These are phyloP conservation scores for Nyctibius grandis DNA, from an alignment of 2,797 vertebrate genomes.

Conservation along the genomic window DNA sequence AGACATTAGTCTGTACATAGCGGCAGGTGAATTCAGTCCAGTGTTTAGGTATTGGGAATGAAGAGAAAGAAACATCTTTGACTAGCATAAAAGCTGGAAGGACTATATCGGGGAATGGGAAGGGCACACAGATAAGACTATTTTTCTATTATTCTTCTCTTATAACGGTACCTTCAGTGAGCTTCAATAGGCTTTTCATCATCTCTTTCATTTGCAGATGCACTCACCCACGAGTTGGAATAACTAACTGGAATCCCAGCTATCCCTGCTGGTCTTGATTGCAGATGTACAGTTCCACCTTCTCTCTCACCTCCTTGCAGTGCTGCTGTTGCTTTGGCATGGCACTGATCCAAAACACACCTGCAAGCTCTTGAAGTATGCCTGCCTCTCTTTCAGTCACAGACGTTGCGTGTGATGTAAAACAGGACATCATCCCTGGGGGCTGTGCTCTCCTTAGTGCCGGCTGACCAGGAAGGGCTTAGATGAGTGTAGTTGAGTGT, in stretches of 20 bases:
- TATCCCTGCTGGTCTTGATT: background rate
- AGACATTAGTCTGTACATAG: background rate
- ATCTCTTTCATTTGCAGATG: background rate
- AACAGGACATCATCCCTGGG: background rate
- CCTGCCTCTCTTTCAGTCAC: background rate
- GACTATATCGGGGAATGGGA: accelerated
- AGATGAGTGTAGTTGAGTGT: background rate
- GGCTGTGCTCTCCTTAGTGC: background rate
- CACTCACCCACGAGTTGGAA: background rate
- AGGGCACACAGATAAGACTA: background rate
- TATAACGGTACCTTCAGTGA: background rate
- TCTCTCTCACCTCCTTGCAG: background rate
- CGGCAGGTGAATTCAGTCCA: conserved; percentile 1
- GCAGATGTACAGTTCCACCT: background rate
- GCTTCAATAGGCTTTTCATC: background rate
- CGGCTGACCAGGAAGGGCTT: background rate
- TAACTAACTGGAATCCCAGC: background rate
- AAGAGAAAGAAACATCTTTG: conserved; percentile 10
- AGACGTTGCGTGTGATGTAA: background rate
- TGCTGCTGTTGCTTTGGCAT: background rate
- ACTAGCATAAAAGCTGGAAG: background rate
- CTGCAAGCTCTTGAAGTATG: background rate
- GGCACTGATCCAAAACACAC: background rate
- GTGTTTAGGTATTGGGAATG: background rate
- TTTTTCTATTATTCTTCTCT: background rate